Base-by-base conservation (phyloP, 2,888 invertebrate genomes). In the Chrysotoxum bicinctum region DNA sequence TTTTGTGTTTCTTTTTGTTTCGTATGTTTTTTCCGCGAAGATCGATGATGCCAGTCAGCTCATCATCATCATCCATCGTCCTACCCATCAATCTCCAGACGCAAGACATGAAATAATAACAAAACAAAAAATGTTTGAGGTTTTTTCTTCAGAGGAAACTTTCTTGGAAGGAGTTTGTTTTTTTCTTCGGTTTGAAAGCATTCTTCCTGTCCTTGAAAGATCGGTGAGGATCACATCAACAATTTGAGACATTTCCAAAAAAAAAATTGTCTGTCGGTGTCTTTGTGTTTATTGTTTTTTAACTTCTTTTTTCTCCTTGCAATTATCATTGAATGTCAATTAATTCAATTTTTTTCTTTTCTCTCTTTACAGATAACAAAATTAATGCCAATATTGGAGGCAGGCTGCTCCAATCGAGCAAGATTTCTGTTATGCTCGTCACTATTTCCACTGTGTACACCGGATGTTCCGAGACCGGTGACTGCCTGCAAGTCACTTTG, bases 391-490 rank as follows among this genome's bases (percentile, higher is more conserved):
- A 93, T 97, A 81, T 94, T 97, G 72, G 94, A 96, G 88, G 95
- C 95, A 89, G 95, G 95, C 68, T 98, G 98, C 90, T 97, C 97
- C 5, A 93, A 94, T 76, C 95, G 97, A 89, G 94, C 97, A 50
- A 94, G 96, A 88, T 96, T 98, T 92, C 95, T 98, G 90, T 94
- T 98, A 83, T 98, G 98, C 93, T 96, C 97, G 16, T 95, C 98
- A 69, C 97, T 97, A 92, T 96, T 97, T 10, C 98, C 98, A 43
- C 95, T 98, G 91, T 98, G 98, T 92, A 97, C 97, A 35, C 96
- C 96, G 89, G 95, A 97, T 91, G 96, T 97, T 87, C 95, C 96
- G 30, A 96, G 96, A 88, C 95, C 97, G 48, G 96, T 98, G 84
- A 96, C 96, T 80, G 96, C 97, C 10, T 98, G 98, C 92, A 94